phyloP scores from a whole-genome alignment of 1,140 invertebrate genomes.

The Nilaparvata lugens region DNA sequence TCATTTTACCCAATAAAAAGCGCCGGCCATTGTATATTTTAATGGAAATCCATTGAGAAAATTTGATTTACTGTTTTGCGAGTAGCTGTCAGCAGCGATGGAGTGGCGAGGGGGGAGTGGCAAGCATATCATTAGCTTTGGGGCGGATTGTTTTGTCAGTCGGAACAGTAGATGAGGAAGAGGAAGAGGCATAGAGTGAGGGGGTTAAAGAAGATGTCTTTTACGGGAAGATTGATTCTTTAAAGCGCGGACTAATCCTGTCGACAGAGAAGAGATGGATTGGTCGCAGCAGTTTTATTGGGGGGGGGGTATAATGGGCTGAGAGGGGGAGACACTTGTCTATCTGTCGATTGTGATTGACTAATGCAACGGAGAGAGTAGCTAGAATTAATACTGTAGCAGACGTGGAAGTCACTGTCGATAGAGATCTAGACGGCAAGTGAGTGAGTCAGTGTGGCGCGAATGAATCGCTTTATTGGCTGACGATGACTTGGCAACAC shows the following conservation, averaged over 20 bases:
- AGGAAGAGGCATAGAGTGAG: neutral
- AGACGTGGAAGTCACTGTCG: neutral
- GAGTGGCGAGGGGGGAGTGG: too few relatives aligned
- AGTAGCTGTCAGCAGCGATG: too few relatives aligned
- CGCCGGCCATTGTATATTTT: too few relatives aligned
- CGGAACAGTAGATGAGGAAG: neutral
- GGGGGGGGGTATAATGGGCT: too few relatives aligned
- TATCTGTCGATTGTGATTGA: neutral
- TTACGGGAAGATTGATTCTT: neutral
- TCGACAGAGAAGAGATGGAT: conserved; percentile 1
- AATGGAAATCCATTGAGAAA: too few relatives aligned
- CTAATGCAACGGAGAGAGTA: neutral
- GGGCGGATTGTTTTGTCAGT: neutral
- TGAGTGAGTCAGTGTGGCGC: neutral
- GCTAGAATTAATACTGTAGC: neutral
- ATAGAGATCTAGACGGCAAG: neutral
- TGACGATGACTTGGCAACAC: neutral
- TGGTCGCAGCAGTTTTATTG: neutral
- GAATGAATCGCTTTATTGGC: neutral
- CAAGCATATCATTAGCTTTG: too few relatives aligned
- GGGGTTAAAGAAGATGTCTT: neutral
- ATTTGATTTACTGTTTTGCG: too few relatives aligned
- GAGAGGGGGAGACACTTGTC: too few relatives aligned
- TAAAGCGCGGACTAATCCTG: conserved; percentile 1
- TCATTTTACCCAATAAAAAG: too few relatives aligned